Conservation (phyloP, 1,140 invertebrate genomes). For the Euura saliciscinereae region DNA sequence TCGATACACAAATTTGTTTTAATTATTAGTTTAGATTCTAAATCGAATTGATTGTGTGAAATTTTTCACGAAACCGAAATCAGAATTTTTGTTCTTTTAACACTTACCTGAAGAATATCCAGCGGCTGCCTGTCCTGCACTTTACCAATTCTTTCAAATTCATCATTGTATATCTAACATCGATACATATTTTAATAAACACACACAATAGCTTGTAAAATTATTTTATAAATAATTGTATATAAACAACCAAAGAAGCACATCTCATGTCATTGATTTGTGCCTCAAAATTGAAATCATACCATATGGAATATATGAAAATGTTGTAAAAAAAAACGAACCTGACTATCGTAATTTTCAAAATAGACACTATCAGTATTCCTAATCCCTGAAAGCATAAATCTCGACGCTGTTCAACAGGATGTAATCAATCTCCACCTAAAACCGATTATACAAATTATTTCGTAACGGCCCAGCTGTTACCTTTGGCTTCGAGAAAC, state of each 20-base stretch:
- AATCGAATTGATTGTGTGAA: too few relatives aligned
- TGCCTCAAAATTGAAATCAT: conserved; percentile 34
- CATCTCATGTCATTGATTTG: conserved; percentile 37
- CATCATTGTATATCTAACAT: conserved; percentile 14
- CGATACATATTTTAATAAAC: conserved; percentile 37
- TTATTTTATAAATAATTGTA: conserved; percentile 44
- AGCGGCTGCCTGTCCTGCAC: too few relatives aligned
- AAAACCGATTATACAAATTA: not conserved
- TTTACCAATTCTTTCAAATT: not conserved
- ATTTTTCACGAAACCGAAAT: too few relatives aligned
- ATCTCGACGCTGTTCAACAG: not conserved
- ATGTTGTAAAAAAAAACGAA: conserved; percentile 24
- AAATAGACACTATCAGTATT: not conserved
- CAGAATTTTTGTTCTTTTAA: too few relatives aligned
- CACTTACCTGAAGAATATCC: too few relatives aligned
- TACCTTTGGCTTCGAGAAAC: not conserved
- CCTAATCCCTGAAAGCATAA: not conserved
- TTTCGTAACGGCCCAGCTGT: not conserved
- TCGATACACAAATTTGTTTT: too few relatives aligned
- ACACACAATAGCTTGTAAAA: conserved; percentile 25
- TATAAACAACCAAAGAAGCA: conserved; percentile 42
- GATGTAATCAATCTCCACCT: not conserved
- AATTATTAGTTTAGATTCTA: too few relatives aligned
- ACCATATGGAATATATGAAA: conserved; percentile 28
- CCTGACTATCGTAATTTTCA: not conserved